phyloP scores from a whole-genome alignment of 2,888 invertebrate genomes.

The Phaedon cochleariae region DNA sequence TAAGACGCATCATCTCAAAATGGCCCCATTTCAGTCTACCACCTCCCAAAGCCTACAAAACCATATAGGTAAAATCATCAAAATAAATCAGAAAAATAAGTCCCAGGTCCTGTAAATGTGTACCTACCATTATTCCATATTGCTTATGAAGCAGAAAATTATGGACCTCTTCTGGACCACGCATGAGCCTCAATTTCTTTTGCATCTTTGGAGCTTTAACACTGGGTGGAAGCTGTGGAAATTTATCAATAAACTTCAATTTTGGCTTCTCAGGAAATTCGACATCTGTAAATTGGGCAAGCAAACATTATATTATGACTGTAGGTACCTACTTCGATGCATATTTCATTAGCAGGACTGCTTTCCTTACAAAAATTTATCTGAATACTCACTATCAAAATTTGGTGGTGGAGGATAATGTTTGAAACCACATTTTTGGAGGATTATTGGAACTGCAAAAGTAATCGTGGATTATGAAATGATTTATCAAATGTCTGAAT shows the following conservation, averaged over 20 bases:
- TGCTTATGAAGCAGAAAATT: conserved; percentile 88
- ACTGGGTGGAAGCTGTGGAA: conserved; percentile 73
- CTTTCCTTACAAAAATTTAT: no score
- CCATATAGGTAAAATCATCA: no score
- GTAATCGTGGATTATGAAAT: no score
- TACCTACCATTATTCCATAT: conserved; percentile 92
- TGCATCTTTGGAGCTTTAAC: conserved; percentile 84
- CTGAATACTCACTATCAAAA: conserved; percentile 69
- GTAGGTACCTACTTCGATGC: no score
- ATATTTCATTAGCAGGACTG: no score
- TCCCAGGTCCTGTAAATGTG: no score
- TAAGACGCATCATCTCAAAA: conserved; percentile 87
- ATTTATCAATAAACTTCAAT: conserved; percentile 75
- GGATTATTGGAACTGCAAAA: conserved; percentile 43
- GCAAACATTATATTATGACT: neutral
- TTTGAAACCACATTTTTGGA: conserved; percentile 69
- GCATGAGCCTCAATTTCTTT: conserved; percentile 82
- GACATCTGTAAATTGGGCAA: conserved; percentile 66
- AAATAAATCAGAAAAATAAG: no score
- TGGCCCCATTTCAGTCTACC: conserved; percentile 83
- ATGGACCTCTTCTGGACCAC: conserved; percentile 90
- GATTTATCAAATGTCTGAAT: no score
- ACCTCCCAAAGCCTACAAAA: conserved; percentile 78
- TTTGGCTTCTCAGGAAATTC: conserved; percentile 77
- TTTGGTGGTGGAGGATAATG: conserved; percentile 74